Evolutionary conservation across 2,113 vertebrate species (phyloP).

Genomic region (Lagopus leucura): DNA sequence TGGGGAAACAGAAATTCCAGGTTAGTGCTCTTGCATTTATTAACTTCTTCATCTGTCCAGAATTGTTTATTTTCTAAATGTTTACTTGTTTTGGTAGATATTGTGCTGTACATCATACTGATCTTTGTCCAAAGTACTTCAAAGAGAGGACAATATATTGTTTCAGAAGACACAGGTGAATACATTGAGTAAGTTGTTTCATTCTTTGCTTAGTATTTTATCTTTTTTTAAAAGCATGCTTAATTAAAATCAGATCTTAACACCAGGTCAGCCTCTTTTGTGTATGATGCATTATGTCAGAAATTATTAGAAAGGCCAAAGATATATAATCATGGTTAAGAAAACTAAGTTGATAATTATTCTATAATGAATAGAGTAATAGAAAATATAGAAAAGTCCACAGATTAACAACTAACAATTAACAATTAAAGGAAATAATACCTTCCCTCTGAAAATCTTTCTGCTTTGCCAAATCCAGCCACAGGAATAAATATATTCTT

Average conservation of each 20-base stretch:
- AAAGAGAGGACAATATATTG: not conserved
- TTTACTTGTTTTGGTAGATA: slow-evolving; percentile 8
- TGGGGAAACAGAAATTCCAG: not conserved
- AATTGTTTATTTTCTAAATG: not conserved
- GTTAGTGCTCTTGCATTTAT: slow-evolving; percentile 61
- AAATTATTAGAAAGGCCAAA: not conserved
- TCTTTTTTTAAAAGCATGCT: not conserved
- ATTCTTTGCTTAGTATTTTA: not conserved
- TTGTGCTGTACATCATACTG: not conserved
- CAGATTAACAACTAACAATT: not conserved
- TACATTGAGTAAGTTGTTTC: slow-evolving; percentile 1
- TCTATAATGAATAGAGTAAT: not conserved
- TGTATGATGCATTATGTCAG: not conserved
- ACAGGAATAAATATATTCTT: not conserved
- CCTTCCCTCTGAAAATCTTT: not conserved
- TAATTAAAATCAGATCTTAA: not conserved
- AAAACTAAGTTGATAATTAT: not conserved
- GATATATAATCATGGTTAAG: not conserved
- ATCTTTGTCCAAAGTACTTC: not conserved
- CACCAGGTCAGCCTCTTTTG: not conserved
- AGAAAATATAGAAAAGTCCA: not conserved
- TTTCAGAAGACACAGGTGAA: not conserved
- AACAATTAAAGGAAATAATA: not conserved
- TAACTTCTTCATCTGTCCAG: slow-evolving; percentile 29
- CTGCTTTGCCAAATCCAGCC: not conserved